Conservation (phyloP, 2,113 vertebrate genomes). For the Dendrocopos noguchii region DNA sequence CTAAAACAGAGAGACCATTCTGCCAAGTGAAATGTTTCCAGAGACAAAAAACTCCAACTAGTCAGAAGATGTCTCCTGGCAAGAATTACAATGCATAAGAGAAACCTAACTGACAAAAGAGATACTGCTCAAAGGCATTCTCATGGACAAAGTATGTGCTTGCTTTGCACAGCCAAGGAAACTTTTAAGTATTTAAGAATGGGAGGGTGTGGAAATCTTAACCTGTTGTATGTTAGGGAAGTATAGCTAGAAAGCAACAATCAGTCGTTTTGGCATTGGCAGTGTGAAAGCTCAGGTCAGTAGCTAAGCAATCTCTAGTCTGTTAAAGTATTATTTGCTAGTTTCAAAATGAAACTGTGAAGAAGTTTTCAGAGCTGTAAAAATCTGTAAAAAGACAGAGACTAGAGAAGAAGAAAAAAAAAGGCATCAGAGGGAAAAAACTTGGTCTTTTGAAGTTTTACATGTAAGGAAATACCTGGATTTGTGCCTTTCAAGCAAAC, state of each 20-base stretch:
- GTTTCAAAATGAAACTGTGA: background rate
- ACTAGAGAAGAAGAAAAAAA: fast-evolving
- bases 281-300: background rate
- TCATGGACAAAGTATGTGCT: slow-evolving; percentile 23
- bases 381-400: background rate
- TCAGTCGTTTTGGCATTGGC: background rate
- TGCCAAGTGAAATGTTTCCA: slow-evolving; percentile 12
- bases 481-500: slow-evolving; percentile 54
- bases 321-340: background rate
- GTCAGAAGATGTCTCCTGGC: background rate
- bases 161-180: slow-evolving; percentile 27
- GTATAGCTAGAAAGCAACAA: background rate
- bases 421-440: background rate
- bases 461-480: slow-evolving; percentile 34
- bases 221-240: background rate
- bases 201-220: background rate
- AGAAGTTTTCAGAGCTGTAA: background rate
- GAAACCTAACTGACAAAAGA: slow-evolving; percentile 10
- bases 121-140: slow-evolving; percentile 3
- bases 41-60: background rate
- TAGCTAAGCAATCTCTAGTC: background rate
- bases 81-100: slow-evolving; percentile 40
- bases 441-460: slow-evolving; percentile 25
- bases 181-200: background rate
- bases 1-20: background rate